A percentile compares a stretch with the other conserved stretches of the same genome.
Conservation (phyloP, 2,113 vertebrate genomes). For the Motacilla tschutschensis region DNA sequence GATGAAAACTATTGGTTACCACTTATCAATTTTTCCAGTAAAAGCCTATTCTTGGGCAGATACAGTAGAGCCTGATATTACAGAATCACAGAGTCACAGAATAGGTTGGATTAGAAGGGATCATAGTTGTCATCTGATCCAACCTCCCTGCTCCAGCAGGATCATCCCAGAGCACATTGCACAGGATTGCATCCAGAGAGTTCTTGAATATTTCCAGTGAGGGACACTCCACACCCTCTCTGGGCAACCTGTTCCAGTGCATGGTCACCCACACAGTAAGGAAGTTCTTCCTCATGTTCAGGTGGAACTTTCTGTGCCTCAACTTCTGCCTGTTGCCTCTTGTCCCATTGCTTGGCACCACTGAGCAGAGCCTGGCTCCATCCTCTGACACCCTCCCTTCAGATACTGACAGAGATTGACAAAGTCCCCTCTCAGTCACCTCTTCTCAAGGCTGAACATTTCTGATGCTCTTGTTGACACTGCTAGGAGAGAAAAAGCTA, state of each 20-base stretch:
- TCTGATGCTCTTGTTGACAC: not conserved
- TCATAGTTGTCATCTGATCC: not conserved
- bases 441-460: not conserved
- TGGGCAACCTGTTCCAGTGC: not conserved
- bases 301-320: not conserved
- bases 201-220: not conserved
- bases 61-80: not conserved
- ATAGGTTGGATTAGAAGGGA: not conserved
- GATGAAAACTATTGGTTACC: not conserved
- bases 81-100: not conserved
- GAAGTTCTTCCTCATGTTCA: not conserved
- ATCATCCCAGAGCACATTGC: not conserved
- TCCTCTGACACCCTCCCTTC: not conserved
- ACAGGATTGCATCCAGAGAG: not conserved
- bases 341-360: not conserved
- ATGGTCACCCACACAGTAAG: not conserved
- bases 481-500: not conserved
- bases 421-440: accelerated
- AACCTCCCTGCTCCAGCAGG: not conserved
- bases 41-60: not conserved
- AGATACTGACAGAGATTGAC: not conserved
- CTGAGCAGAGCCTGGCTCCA: not conserved
- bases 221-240: not conserved
- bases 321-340: not conserved
- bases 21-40: not conserved